phyloP scores from a whole-genome alignment of 2,888 invertebrate species.

The Athetis lepigone region DNA sequence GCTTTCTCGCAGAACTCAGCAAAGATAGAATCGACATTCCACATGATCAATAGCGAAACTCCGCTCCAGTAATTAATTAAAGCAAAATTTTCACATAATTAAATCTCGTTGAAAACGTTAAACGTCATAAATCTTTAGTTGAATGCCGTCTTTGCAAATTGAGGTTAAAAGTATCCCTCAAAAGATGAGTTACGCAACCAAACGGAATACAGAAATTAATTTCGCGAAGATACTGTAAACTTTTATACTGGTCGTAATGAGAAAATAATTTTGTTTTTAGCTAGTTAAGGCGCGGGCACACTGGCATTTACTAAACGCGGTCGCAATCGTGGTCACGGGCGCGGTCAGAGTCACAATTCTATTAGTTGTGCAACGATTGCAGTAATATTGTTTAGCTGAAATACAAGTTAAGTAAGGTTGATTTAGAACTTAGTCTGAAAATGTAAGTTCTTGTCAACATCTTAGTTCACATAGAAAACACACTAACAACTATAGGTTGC shows the following conservation, averaged over 20 bases:
- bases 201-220: slow-evolving; percentile 66
- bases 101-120: slow-evolving; percentile 64
- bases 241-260: slow-evolving; percentile 33
- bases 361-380: too few species aligned
- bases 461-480: too few species aligned
- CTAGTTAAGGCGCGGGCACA: too few species aligned
- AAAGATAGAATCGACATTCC: slow-evolving; percentile 43
- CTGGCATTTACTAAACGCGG: too few species aligned
- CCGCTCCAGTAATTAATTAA: slow-evolving; percentile 69
- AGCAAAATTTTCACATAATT: slow-evolving; percentile 69
- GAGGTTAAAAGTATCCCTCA: slow-evolving; percentile 69
- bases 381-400: too few species aligned
- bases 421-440: too few species aligned
- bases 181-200: slow-evolving; percentile 69
- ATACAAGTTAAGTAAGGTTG: too few species aligned
- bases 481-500: too few species aligned
- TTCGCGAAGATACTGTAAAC: slow-evolving; percentile 50
- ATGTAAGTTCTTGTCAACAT: too few species aligned
- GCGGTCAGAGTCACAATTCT: too few species aligned
- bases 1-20: slow-evolving; percentile 11
- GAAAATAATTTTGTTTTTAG: slow-evolving; percentile 30
- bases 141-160: slow-evolving; percentile 68
- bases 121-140: slow-evolving; percentile 71
- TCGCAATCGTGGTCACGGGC: too few species aligned
- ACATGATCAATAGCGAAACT: slow-evolving; percentile 65